A percentile compares a stretch with the other conserved stretches of the same genome.
Evolutionary conservation across 2,113 vertebrate genomes (phyloP).

Genomic region (Podarcis raffonei): DNA sequence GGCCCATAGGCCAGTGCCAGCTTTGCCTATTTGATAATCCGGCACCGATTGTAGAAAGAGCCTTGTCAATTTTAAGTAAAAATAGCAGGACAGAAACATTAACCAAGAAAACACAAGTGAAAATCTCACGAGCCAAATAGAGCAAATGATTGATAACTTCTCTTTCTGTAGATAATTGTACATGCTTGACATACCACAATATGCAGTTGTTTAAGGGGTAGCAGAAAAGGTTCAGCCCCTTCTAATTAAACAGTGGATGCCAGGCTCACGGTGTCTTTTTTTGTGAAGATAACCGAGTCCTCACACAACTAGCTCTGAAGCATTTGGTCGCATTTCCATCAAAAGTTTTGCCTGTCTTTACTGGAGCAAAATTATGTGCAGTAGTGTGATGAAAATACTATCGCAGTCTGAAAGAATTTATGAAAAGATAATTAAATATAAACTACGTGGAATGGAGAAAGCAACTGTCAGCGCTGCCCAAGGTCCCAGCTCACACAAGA

Average conservation of each 20-base stretch:
- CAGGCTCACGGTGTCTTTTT: not conserved
- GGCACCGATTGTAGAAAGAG: not conserved
- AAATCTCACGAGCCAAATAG: not conserved
- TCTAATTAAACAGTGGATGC: not conserved
- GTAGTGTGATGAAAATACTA: not conserved
- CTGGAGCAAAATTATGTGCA: not conserved
- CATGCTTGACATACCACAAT: not conserved
- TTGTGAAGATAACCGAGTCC: not conserved
- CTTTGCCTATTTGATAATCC: too few species aligned
- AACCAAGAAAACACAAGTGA: not conserved
- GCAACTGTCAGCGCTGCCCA: too few species aligned
- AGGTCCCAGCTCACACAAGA: too few species aligned
- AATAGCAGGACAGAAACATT: not conserved
- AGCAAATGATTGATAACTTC: not conserved
- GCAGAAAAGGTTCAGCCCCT: not conserved
- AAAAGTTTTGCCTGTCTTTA: not conserved
- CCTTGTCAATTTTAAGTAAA: not conserved
- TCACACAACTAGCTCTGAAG: not conserved
- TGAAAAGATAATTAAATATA: conserved; percentile 12
- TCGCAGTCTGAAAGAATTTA: not conserved
- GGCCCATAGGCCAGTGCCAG: too few species aligned
- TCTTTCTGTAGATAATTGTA: not conserved
- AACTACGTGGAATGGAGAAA: conserved; percentile 15
- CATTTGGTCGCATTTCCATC: not conserved
- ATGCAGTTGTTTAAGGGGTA: not conserved